Base-by-base conservation (phyloP, 2,113 vertebrate species). In the Anthoscopus minutus region DNA sequence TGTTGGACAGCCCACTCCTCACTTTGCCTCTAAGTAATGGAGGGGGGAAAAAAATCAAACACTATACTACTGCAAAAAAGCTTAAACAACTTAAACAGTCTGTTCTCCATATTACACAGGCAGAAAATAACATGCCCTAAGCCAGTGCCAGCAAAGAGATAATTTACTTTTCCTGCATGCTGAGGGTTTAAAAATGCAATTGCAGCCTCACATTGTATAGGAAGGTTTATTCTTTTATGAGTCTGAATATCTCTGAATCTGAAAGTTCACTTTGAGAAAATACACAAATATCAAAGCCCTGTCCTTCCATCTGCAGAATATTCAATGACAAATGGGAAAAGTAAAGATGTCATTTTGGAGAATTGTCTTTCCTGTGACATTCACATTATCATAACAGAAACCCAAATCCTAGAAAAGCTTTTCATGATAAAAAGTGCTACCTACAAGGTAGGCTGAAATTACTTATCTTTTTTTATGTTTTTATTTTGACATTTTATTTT, bases 31-130 rank as follows among this genome's bases (percentile, higher is more conserved):
- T 19, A 65, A 87, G 8, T 13, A 44, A 24, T 25, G 10, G 4
- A 13, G 1, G 1, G 4, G 6, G 0, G 14, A 22, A 20, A 23
- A 20, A 31, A 13, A 6, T 4, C 23, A 35, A 57, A 58, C 11
- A 9, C 3, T 24, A n/a, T 54, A 58, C 11, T 21, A 23, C 8
- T 30, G 24, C 7, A 38, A 64, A 73, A 47, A 78, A 33, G 0
- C 7, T 12, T 44, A 15, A 56, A 35, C 12, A 24, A 13, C 3
- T 62, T 53, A 30, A 86, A 76, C 11, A 58, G 53, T 62, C 13
- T 54, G 0, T 66, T 81, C 30, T 35, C 28, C 7, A 11, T 45
- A n/a, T 15, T 51, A 31, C 37, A 28, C 37, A 37, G 11, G 12
- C 35, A 13, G 22, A 73, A 1, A 80, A 40, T 23, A 61, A 30